Evolutionary conservation across 1,140 invertebrate species (phyloP).

Genomic region (Hetaerina americana): DNA sequence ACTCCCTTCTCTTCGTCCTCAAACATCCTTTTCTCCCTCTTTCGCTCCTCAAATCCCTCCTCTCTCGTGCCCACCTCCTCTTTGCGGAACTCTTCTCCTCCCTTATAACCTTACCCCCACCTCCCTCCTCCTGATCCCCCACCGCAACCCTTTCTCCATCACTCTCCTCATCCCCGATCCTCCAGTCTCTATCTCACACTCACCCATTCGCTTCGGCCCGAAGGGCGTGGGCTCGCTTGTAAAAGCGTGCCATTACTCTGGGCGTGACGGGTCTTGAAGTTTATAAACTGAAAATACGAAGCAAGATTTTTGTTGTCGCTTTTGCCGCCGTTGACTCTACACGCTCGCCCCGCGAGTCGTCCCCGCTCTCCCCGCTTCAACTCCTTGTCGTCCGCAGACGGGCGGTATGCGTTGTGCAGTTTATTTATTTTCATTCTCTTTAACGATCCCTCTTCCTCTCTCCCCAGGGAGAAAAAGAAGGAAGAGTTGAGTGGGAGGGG

Average conservation of each 20-base stretch:
- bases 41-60: not conserved
- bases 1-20: not conserved
- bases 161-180: not conserved
- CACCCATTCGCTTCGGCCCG: not conserved
- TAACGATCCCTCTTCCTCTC: no score
- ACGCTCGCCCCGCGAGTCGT: no score
- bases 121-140: not conserved
- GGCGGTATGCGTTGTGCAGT: no score
- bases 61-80: not conserved
- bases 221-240: not conserved
- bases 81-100: no score
- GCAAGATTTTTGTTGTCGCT: no score
- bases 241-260: not conserved
- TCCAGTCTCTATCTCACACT: not conserved
- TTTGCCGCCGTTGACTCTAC: no score
- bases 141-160: not conserved
- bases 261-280: not conserved
- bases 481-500: no score
- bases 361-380: no score
- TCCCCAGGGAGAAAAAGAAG: no score
- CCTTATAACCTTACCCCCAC: not conserved
- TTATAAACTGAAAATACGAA: conserved; percentile 1
- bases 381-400: no score
- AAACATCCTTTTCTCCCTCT: not conserved
- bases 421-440: no score